Evolutionary conservation across 2,888 invertebrate species (phyloP), one percentile per base, ranked within the genome.

Genomic region (Acronicta alni): DNA sequence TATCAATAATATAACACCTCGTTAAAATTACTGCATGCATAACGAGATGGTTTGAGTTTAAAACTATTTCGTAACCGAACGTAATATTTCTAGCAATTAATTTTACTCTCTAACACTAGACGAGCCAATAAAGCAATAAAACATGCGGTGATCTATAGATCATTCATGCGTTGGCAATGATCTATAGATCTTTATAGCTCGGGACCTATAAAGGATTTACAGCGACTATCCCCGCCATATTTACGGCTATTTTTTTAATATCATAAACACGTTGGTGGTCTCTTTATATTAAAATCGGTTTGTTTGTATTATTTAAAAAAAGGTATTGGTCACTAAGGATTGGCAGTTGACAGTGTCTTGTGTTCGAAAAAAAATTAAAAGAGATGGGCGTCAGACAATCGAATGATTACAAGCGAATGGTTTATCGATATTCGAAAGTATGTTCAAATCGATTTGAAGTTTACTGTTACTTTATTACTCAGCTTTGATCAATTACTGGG

Each of bases 121-220:
- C 62, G 46, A 57, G 47, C 62, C 72, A 77, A 78, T 85, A 80
- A 79, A 83, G 66, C 62, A 37, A 85, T 86, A 82, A 82, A 68
- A 82, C 54, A 57, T 57, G 45, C 55, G 56, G 73, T 84, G 83
- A 87, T 86, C 80, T 78, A 88, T 86, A 76, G 83, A 83, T 80
- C 82, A 77, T 82, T 83, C 78, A 72, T 72, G 67, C 69, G 61
- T 67, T 79, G 55, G 67, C 78, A 79, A 77, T 81, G 77, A 82
- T 79, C 77, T 72, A 81, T 78, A 57, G 72, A 75, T 74, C 72
- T 87, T 87, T 87, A 88, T 82, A 63, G 80, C 76, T 76, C 80
- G 72, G 55, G 67, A 71, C 80, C 77, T 79, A 82, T 85, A 83
- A 85, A 77, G 80, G 81, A 86, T 89, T 89, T 88, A 89, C 81